Conservation (phyloP, 1,140 invertebrate genomes). For the Drosophila truncata region DNA sequence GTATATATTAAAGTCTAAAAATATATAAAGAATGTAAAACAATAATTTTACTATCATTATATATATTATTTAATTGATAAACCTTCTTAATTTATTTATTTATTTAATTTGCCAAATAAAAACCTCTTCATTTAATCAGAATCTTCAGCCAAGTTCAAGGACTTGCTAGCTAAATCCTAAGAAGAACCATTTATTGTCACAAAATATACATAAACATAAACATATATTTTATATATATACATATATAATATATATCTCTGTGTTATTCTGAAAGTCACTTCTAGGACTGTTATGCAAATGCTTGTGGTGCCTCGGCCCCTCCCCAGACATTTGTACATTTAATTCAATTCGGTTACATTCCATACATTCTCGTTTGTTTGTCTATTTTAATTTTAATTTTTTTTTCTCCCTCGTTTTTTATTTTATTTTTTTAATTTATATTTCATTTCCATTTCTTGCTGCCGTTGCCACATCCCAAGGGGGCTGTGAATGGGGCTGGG, state of each 20-base stretch:
- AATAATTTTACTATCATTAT: no score
- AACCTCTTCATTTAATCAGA: neutral
- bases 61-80: neutral
- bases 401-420: conserved; percentile 7
- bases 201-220: neutral
- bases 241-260: neutral
- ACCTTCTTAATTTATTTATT: neutral
- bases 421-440: conserved; percentile 68
- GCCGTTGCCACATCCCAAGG: conserved; percentile 48
- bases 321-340: conserved; percentile 56
- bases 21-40: no score
- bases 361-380: conserved; percentile 24
- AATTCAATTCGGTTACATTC: conserved; percentile 78
- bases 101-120: neutral
- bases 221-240: neutral
- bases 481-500: conserved; percentile 10
- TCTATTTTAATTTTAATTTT: conserved; percentile 47
- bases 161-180: neutral
- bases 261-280: conserved; percentile 9
- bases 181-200: neutral
- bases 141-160: conserved; percentile 5
- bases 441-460: conserved; percentile 76
- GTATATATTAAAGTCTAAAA: no score
- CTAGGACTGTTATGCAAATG: conserved; percentile 27
- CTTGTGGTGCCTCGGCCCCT: conserved; percentile 5